phyloP scores from a whole-genome alignment of 2,888 invertebrate genomes.

The Eudemis profundana region DNA sequence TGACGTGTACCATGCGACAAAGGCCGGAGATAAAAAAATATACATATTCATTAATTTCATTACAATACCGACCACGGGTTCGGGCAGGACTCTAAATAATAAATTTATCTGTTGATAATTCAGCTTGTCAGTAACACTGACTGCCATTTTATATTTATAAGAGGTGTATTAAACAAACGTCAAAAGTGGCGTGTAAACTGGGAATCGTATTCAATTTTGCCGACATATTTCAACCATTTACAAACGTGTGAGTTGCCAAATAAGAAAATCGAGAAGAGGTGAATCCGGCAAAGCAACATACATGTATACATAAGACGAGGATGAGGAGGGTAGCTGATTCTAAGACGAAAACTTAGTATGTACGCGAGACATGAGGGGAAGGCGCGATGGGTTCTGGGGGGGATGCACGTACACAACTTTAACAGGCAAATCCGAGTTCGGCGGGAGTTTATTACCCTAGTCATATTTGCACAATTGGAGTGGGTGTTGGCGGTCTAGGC shows the following conservation, averaged over 20 bases:
- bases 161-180: constrained; percentile 19
- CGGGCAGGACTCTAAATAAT: constrained; percentile 10
- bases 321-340: constrained; percentile 59
- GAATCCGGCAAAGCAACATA: constrained; percentile 23
- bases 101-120: constrained; percentile 15
- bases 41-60: constrained; percentile 46
- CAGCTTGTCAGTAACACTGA: constrained; percentile 6
- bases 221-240: constrained; percentile 29
- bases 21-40: constrained; percentile 50
- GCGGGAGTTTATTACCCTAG: constrained; percentile 78
- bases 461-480: constrained; percentile 81
- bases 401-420: constrained; percentile 76
- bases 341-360: constrained; percentile 70
- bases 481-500: constrained; percentile 71
- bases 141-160: background rate
- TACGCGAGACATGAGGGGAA: constrained; percentile 57
- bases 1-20: constrained; percentile 62
- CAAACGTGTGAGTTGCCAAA: constrained; percentile 21
- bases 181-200: constrained; percentile 18
- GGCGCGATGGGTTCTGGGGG: constrained; percentile 57
- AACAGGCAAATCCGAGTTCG: constrained; percentile 77
- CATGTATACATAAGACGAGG: constrained; percentile 24
- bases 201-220: constrained; percentile 27
- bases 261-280: constrained; percentile 21
- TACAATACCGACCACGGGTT: constrained; percentile 20